These are phyloP conservation scores for Macroteleia sp. DNA, from an alignment of 2,888 invertebrate genomes.

Conservation along the genomic window DNA sequence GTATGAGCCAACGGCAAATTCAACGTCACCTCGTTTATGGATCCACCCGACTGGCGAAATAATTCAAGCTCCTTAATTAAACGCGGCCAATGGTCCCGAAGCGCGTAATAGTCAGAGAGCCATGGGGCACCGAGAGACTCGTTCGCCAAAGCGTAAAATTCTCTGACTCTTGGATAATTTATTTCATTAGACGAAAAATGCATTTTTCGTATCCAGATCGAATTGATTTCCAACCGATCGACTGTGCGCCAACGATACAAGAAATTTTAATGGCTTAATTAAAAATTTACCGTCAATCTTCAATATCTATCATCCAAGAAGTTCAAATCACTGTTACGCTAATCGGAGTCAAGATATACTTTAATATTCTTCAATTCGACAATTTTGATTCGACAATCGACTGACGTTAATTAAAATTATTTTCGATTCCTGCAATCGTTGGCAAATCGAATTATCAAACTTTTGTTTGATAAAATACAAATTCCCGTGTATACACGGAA, in stretches of 20 bases:
- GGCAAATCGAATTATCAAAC: conserved; percentile 4
- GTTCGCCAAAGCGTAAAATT: conserved; percentile 49
- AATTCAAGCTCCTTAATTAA: conserved; percentile 74
- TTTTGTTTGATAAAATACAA: conserved; percentile 20
- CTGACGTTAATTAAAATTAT: conserved; percentile 18
- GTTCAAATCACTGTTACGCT: conserved; percentile 20
- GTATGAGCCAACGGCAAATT: conserved; percentile 54
- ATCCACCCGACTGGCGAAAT: conserved; percentile 58
- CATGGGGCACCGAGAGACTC: conserved; percentile 40
- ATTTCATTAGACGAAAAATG: conserved; percentile 49
- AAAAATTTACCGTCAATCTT: conserved; percentile 19
- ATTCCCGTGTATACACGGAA: no score
- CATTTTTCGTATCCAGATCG: conserved; percentile 16
- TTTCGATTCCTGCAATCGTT: not conserved
- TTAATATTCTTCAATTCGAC: conserved; percentile 8
- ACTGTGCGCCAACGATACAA: conserved; percentile 23
- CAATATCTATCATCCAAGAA: not conserved
- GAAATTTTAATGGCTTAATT: conserved; percentile 35
- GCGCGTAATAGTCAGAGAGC: conserved; percentile 51
- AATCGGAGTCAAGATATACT: conserved; percentile 9
- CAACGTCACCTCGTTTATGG: conserved; percentile 56
- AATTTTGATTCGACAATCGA: not conserved
- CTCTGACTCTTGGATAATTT: conserved; percentile 49
- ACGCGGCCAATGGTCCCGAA: conserved; percentile 61
- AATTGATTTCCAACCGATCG: conserved; percentile 36